These are phyloP conservation scores for Gymnoscelis rufifasciata DNA, from an alignment of 2,888 invertebrate species.

Conservation along the genomic window DNA sequence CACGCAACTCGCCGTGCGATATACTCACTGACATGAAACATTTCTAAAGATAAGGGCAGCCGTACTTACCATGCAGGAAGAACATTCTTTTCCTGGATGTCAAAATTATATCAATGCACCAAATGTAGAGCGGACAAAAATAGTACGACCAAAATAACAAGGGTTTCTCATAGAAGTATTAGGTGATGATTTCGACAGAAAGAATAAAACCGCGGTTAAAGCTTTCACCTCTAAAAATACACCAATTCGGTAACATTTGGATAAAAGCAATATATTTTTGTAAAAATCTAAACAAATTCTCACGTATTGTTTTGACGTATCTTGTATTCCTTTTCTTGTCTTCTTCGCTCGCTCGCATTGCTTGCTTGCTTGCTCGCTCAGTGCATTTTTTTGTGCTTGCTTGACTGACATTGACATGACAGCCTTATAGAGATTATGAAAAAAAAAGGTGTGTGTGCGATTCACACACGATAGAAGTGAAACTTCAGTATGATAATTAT, in stretches of 20 bases:
- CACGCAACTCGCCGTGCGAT: conserved; percentile 37
- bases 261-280: conserved; percentile 32
- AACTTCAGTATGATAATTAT: too few species aligned
- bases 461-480: too few species aligned
- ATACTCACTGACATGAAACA: conserved; percentile 2
- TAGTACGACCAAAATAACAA: conserved; percentile 75
- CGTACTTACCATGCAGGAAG: conserved; percentile 65
- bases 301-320: conserved; percentile 68
- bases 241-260: conserved; percentile 4
- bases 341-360: conserved; percentile 1
- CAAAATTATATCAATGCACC: conserved; percentile 72
- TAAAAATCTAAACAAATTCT: conserved; percentile 51
- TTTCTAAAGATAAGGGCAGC: conserved; percentile 15
- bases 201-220: not conserved
- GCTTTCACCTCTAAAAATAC: not conserved
- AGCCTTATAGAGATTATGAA: too few species aligned
- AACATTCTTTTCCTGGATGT: conserved; percentile 71
- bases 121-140: conserved; percentile 77
- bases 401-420: too few species aligned
- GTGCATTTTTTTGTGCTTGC: too few species aligned
- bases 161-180: conserved; percentile 30
- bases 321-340: not conserved
- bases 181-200: conserved; percentile 22
- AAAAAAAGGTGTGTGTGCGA: too few species aligned
- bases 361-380: not conserved